Evolutionary conservation across 2,113 vertebrate genomes (phyloP), one percentile per base, ranked within the genome.

Genomic region (Rhynchomys soricoides): DNA sequence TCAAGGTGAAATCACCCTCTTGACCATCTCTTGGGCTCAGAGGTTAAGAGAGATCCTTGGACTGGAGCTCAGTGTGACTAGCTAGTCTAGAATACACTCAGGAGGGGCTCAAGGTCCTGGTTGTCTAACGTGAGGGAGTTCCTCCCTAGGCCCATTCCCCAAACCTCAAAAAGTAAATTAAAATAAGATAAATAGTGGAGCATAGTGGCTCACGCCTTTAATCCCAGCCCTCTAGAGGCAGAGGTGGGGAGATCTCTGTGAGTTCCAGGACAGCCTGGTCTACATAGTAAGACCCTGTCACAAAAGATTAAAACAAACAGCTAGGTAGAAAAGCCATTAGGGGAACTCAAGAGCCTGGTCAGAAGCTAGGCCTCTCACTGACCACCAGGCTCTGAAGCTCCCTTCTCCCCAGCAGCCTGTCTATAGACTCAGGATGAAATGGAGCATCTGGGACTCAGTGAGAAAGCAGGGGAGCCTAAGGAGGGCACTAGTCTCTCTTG

Each of bases 381-480:
- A 40, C 21, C 79, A 26, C 17, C 31, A 13, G 15, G 34, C 43
- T 71, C 59, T 71, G 78, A 40, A 74, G 43, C 7, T 29, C 77
- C 34, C 68, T 43, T n/a, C 16, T 19, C 10, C 52, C 26, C 21
- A 43, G 26, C 66, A 34, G 70, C 40, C 48, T 57, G 22, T 83
- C 55, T 82, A 12, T 0, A 59, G 12, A 26, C 55, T 93, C 74
- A 12, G 77, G 50, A 64, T 43, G 15, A 74, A 50, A 19, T 0
- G 21, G 55, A 78, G 55, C 79, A 62, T 10, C 16, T 3, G 37
- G 13, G 16, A 43, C 7, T 3, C 1, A 5, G 0, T 0, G 10
- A n/a, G 29, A 75, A 17, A 1, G 19, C 37, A 50, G 13, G 13
- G 29, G 87, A 40, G n/a, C 43, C 68, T 43, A 59, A 43, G 81